phyloP scores from a whole-genome alignment of 2,113 vertebrate species.

The Muntiacus reevesi region DNA sequence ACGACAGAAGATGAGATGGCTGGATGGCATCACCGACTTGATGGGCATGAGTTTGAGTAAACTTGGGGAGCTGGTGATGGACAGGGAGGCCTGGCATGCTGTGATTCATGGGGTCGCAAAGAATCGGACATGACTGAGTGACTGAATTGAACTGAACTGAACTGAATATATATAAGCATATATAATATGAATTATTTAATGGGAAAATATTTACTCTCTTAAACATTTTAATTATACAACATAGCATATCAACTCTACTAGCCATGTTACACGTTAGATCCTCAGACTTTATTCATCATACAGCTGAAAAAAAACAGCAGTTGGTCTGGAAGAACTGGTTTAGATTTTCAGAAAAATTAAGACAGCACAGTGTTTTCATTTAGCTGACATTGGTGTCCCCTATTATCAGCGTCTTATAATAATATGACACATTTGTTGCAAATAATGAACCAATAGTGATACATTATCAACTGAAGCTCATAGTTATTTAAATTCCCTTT shows the following conservation, averaged over 20 bases:
- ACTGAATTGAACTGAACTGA: too few relatives aligned
- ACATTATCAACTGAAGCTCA: not conserved
- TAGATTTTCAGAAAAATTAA: not conserved
- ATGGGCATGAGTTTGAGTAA: too few relatives aligned
- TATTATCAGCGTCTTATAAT: not conserved
- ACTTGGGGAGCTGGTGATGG: too few relatives aligned
- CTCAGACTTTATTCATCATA: not conserved
- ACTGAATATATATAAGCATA: not conserved
- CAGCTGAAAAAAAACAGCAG: not conserved
- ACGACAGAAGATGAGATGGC: too few relatives aligned
- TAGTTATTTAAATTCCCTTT: not conserved
- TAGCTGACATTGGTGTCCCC: not conserved
- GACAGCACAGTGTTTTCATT: not conserved
- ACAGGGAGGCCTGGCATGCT: too few relatives aligned
- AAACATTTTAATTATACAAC: not conserved
- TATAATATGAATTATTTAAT: not conserved
- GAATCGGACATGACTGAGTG: too few relatives aligned
- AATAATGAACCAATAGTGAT: not conserved
- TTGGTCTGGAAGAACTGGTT: not conserved
- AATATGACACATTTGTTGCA: not conserved
- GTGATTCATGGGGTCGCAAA: too few relatives aligned
- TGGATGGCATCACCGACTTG: too few relatives aligned
- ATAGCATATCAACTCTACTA: not conserved
- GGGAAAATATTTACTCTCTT: not conserved
- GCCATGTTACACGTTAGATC: not conserved